Conservation (phyloP, 2,888 invertebrate genomes). For the Notodonta dromedarius region DNA sequence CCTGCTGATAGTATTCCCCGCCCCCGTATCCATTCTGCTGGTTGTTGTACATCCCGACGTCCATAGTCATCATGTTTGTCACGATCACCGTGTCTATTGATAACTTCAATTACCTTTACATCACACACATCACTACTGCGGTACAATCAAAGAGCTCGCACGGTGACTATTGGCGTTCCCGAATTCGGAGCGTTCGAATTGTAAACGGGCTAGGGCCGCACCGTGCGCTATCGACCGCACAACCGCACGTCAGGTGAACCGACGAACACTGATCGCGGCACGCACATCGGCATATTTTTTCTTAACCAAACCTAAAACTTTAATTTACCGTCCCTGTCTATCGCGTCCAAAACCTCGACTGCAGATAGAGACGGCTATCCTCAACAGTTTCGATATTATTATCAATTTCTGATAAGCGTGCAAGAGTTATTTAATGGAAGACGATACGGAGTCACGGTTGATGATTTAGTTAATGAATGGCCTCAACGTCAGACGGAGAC, state of each 20-base stretch:
- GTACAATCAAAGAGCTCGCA: conserved; percentile 35
- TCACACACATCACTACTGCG: conserved; percentile 74
- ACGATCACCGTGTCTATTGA: conserved; percentile 67
- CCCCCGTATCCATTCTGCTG: conserved; percentile 84
- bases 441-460: conserved; percentile 46
- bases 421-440: conserved; percentile 57
- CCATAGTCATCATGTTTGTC: conserved; percentile 91
- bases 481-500: conserved; percentile 56
- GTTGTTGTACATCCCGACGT: conserved; percentile 91
- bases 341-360: conserved; percentile 28
- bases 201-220: conserved; percentile 53
- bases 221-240: conserved; percentile 63
- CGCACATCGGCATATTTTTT: conserved; percentile 59
- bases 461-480: conserved; percentile 47
- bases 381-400: conserved; percentile 48
- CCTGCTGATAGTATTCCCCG: conserved; percentile 81
- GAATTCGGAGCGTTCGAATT: conserved; percentile 56
- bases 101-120: conserved; percentile 59
- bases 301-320: conserved; percentile 70
- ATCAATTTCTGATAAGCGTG: conserved; percentile 63
- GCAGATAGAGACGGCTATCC: conserved; percentile 61
- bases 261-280: conserved; percentile 69
- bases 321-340: conserved; percentile 61
- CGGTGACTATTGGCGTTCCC: conserved; percentile 52
- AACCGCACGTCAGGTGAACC: conserved; percentile 71